Evolutionary conservation across 2,113 vertebrate genomes (phyloP).

Genomic region (Diphyllodes magnificus): DNA sequence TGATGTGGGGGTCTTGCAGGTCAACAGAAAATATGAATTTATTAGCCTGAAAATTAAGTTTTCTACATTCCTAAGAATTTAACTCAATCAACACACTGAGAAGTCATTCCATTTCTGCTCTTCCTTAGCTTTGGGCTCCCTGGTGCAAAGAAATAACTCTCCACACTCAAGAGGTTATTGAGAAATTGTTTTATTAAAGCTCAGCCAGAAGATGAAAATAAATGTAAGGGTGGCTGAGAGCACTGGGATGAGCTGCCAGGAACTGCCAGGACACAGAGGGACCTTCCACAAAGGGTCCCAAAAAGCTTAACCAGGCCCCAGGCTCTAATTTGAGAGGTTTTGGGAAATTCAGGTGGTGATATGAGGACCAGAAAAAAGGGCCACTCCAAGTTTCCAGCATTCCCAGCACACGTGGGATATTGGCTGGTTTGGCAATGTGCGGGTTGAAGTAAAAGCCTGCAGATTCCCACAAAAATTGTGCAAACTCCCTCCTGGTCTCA

Average conservation of each 20-base stretch:
- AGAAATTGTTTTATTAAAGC: background rate
- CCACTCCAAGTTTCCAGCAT: background rate
- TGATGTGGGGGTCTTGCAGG: background rate
- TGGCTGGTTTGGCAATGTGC: background rate
- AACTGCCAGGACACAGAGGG: background rate
- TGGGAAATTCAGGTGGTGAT: background rate
- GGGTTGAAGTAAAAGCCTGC: background rate
- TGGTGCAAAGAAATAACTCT: background rate
- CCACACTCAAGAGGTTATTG: background rate
- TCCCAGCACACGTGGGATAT: accelerated
- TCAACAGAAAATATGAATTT: background rate
- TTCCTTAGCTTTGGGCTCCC: background rate
- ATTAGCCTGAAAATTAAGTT: background rate
- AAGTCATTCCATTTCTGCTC: background rate
- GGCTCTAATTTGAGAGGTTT: background rate
- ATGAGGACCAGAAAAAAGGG: accelerated
- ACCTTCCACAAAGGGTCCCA: background rate
- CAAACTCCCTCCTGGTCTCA: background rate
- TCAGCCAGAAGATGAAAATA: background rate
- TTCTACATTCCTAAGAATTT: background rate
- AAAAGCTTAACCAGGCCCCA: background rate
- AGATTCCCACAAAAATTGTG: accelerated
- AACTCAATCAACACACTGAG: background rate
- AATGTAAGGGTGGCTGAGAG: background rate
- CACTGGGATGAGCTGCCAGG: background rate